Evolutionary conservation across 2,888 invertebrate genomes (phyloP), one percentile per base, ranked within the genome.

Genomic region (Osedax frankpressi): DNA sequence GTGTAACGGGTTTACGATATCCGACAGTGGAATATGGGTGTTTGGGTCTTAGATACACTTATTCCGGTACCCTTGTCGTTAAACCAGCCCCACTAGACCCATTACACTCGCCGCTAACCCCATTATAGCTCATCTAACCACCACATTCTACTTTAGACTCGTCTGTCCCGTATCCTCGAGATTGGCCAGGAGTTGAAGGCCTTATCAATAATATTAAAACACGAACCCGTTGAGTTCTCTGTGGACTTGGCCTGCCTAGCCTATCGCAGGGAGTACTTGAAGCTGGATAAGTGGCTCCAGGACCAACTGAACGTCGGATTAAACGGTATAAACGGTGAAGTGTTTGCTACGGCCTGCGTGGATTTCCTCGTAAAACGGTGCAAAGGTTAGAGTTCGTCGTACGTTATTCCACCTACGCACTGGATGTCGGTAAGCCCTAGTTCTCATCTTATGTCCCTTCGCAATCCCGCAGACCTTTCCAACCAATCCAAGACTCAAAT

Each of bases 231-330:
- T 78, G 81, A 82, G 26, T 98, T 99, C 85, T 92, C 95, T 62
- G 95, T 99, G 78, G 98, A 98, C 85, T 86, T 98, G 79, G 97
- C 98, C 0, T 98, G 97, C 83, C 86, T 99, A 76, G 98, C 98
- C 0, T 96, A 97, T 0, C 87, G 97, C 72, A 88, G 97, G 74
- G 98, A 97, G 84, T 98, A 96, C 84, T 87, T 98, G 14, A 98
- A 98, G 82, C 86, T 98, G 26, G 98, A 99, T 84, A 98, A 98
- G 84, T 99, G 98, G 97, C 86, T 98, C 14, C 90, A 92, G 0
- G 98, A 99, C 83, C 97, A 98, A 86, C 92, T 97, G 24, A 6
- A 25, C 28, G 68, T n/a, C 28, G 14, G 24, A 62, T 26, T 62
- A 26, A 59, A 19, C 59, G 14, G 59, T 59, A n/a, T 59, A n/a